A percentile compares a stretch with the other conserved stretches of the same genome.
Evolutionary conservation across 2,888 invertebrate species (phyloP).

Genomic region (Campaea margaritaria): DNA sequence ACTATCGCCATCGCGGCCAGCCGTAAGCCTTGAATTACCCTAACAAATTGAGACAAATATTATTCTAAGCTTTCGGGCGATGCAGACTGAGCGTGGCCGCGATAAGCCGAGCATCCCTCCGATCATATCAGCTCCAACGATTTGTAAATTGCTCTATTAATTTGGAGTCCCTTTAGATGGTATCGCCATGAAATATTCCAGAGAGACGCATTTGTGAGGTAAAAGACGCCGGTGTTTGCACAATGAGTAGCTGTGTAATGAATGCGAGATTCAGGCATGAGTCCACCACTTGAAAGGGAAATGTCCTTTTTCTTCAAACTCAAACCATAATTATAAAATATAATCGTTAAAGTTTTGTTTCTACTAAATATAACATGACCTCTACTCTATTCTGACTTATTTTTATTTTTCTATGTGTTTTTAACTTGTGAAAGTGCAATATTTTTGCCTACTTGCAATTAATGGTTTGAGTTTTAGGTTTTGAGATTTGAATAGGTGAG

Average conservation of each 20-base stretch:
- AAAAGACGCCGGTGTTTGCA: slow-evolving; percentile 21
- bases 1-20: slow-evolving; percentile 4
- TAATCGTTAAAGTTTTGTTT: too few relatives aligned
- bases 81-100: slow-evolving; percentile 28
- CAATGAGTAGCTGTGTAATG: not conserved
- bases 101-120: slow-evolving; percentile 38
- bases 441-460: too few relatives aligned
- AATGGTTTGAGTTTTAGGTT: too few relatives aligned
- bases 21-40: slow-evolving; percentile 22
- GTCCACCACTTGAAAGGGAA: too few relatives aligned
- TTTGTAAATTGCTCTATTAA: slow-evolving; percentile 69
- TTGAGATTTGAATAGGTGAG: too few relatives aligned
- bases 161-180: slow-evolving; percentile 53
- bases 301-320: too few relatives aligned
- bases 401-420: too few relatives aligned
- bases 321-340: too few relatives aligned
- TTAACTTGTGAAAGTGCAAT: too few relatives aligned
- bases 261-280: too few relatives aligned
- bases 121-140: slow-evolving; percentile 48
- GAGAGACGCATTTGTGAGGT: slow-evolving; percentile 34
- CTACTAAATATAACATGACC: too few relatives aligned
- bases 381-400: too few relatives aligned
- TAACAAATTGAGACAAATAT: slow-evolving; percentile 42
- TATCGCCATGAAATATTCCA: slow-evolving; percentile 60
- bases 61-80: slow-evolving; percentile 25